A percentile compares a stretch with the other conserved stretches of the same genome.
Evolutionary conservation across 2,113 vertebrate genomes (phyloP).

Genomic region (Centropus unirufus): DNA sequence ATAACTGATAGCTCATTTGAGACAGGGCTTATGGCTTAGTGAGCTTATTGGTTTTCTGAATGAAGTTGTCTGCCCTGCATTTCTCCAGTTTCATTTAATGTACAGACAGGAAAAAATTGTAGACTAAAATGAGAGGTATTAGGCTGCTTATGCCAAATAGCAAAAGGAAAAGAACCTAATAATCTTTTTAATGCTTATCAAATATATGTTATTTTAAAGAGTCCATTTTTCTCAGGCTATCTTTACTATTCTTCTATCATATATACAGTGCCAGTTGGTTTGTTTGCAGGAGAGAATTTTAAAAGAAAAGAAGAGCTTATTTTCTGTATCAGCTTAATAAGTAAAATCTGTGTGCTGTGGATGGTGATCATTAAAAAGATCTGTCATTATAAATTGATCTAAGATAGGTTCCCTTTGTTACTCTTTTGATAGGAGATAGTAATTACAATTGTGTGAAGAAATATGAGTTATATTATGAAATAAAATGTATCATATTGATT

Average conservation of each 20-base stretch:
- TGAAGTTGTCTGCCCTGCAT: slow-evolving; percentile 29
- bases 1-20: slow-evolving; percentile 44
- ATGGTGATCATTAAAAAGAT: slow-evolving; percentile 54
- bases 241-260: slow-evolving; percentile 50
- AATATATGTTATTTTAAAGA: slow-evolving; percentile 51
- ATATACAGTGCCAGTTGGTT: slow-evolving; percentile 39
- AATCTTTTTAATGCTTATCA: slow-evolving; percentile 47
- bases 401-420: slow-evolving; percentile 40
- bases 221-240: slow-evolving; percentile 17
- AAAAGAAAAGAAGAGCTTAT: slow-evolving; percentile 55
- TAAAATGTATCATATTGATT: slow-evolving; percentile 29
- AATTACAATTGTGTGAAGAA: slow-evolving; percentile 69
- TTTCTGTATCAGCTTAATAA: slow-evolving; percentile 66
- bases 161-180: slow-evolving; percentile 33
- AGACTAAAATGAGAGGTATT: slow-evolving; percentile 44
- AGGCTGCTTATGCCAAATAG: slow-evolving; percentile 22
- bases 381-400: slow-evolving; percentile 62
- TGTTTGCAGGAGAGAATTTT: slow-evolving; percentile 3
- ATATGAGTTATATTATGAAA: slow-evolving; percentile 3
- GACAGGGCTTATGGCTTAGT: slow-evolving; percentile 46
- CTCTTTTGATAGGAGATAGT: slow-evolving; percentile 49
- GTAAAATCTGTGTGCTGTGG: slow-evolving; percentile 54
- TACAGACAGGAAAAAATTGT: slow-evolving; percentile 25
- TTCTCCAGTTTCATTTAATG: slow-evolving; percentile 59
- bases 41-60: slow-evolving; percentile 62